phyloP scores from a whole-genome alignment of 2,797 vertebrate species.

The Knipowitschia caucasica region DNA sequence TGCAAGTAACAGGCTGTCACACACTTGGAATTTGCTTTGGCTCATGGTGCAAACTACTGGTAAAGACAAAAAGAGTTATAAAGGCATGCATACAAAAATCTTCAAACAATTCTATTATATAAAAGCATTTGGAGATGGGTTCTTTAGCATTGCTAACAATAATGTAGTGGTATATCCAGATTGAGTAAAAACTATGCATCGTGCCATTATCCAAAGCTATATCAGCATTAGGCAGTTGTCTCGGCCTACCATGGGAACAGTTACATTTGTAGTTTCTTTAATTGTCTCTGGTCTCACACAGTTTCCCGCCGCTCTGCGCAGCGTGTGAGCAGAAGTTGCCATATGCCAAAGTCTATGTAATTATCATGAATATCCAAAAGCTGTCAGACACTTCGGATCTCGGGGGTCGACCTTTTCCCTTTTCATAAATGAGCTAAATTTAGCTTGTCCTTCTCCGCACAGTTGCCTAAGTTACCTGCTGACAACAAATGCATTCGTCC shows the following conservation, averaged over 20 bases:
- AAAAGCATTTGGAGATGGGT: too few species aligned
- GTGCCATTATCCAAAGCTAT: neutral
- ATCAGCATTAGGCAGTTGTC: neutral
- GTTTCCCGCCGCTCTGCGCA: conserved; percentile 28
- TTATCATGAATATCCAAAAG: conserved; percentile 49
- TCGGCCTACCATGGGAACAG: neutral
- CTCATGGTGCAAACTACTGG: too few species aligned
- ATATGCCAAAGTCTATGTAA: conserved; percentile 57
- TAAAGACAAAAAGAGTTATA: too few species aligned
- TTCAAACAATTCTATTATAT: too few species aligned
- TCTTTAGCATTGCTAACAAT: too few species aligned
- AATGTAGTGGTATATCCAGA: too few species aligned
- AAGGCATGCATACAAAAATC: too few species aligned
- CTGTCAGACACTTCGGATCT: conserved; percentile 32
- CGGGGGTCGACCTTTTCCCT: conserved; percentile 52
- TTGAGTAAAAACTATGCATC: neutral
- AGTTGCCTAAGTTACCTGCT: conserved; percentile 3
- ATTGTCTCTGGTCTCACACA: conserved; percentile 8
- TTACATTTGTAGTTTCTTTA: conserved; percentile 4
- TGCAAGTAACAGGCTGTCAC: too few species aligned
- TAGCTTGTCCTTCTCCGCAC: neutral
- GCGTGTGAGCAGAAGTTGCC: conserved; percentile 31
- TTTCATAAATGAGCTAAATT: conserved; percentile 5
- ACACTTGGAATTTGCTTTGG: too few species aligned
- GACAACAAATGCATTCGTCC: neutral